Percentiles rank a stretch among this genome's conserved stretches.
These are phyloP conservation scores for Automeris io DNA, from an alignment of 2,888 invertebrate species.

Conservation along the genomic window DNA sequence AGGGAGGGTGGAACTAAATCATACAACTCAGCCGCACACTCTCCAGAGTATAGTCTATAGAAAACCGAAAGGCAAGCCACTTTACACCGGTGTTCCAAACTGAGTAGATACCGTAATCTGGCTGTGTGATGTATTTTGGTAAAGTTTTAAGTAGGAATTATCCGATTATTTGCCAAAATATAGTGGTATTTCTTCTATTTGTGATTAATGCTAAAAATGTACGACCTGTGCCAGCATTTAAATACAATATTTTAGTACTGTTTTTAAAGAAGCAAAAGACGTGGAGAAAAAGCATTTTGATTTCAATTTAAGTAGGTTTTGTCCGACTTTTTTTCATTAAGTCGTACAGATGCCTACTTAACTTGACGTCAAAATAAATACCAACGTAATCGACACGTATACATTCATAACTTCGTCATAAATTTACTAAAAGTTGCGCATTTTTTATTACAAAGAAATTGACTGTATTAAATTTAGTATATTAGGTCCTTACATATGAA, in stretches of 20 bases:
- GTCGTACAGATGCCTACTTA: constrained; percentile 25
- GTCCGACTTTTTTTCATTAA: constrained; percentile 25
- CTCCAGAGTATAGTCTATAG: too few relatives aligned
- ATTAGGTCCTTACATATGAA: too few relatives aligned
- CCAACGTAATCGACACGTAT: background rate
- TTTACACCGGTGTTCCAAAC: too few relatives aligned
- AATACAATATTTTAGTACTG: background rate
- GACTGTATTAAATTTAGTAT: too few relatives aligned
- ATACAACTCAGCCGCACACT: too few relatives aligned
- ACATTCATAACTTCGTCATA: too few relatives aligned
- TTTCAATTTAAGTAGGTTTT: constrained; percentile 18
- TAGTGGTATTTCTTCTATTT: constrained; percentile 26
- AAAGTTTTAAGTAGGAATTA: constrained; percentile 22
- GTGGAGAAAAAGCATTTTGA: background rate
- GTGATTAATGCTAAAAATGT: constrained; percentile 1
- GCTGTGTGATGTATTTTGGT: constrained; percentile 9
- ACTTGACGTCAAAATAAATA: constrained; percentile 6
- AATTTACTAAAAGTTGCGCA: too few relatives aligned
- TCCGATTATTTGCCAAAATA: constrained; percentile 20
- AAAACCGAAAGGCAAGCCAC: too few relatives aligned
- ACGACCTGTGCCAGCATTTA: background rate
- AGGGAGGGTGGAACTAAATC: too few relatives aligned
- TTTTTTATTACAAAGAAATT: too few relatives aligned
- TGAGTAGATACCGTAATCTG: background rate
- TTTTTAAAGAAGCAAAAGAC: background rate